Evolutionary conservation across 2,888 invertebrate genomes (phyloP).

Genomic region (Thymelicus acteon): DNA sequence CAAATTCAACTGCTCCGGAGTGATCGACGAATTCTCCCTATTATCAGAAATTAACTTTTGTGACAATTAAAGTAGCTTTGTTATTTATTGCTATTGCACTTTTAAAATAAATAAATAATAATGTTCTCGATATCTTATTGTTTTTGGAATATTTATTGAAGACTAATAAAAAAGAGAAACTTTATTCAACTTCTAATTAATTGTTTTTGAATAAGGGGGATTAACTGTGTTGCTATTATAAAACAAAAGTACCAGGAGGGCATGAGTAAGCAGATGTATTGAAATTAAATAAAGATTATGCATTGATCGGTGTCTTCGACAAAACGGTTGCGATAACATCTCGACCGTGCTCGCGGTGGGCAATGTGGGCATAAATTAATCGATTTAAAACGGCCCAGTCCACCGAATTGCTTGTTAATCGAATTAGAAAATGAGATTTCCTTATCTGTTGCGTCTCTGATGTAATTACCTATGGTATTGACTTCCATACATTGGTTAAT

Average conservation of each 20-base stretch:
- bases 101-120: too few relatives aligned
- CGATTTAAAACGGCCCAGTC: constrained; percentile 64
- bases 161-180: too few relatives aligned
- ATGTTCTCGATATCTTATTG: too few relatives aligned
- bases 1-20: too few relatives aligned
- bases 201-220: neutral
- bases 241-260: constrained; percentile 17
- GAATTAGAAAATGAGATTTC: constrained; percentile 39
- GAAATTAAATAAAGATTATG: constrained; percentile 45
- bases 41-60: too few relatives aligned
- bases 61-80: too few relatives aligned
- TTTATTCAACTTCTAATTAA: too few relatives aligned
- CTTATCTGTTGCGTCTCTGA: constrained; percentile 6
- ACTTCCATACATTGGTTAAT: neutral
- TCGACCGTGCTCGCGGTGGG: constrained; percentile 55
- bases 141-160: too few relatives aligned
- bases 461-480: neutral
- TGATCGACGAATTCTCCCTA: too few relatives aligned
- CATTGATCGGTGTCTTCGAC: constrained; percentile 52
- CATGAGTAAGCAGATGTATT: constrained; percentile 12
- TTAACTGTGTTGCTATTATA: neutral
- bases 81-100: too few relatives aligned
- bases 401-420: constrained; percentile 49
- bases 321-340: constrained; percentile 63
- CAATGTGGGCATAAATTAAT: constrained; percentile 75